These are phyloP conservation scores for Zalophus californianus DNA, from an alignment of 2,797 vertebrate genomes.

Conservation along the genomic window DNA sequence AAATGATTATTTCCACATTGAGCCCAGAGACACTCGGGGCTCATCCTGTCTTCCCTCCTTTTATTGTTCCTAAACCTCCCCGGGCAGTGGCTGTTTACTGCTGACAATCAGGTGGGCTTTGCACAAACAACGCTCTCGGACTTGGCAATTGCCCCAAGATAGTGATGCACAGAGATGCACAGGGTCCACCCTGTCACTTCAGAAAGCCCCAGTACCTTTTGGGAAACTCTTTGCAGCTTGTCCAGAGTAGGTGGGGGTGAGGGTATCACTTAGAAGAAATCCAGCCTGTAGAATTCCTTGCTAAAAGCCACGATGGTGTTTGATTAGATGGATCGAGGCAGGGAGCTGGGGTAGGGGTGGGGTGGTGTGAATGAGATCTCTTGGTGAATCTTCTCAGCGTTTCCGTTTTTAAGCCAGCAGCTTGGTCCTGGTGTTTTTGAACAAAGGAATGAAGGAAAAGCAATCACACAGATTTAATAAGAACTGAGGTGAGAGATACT, in stretches of 20 bases:
- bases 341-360: background rate
- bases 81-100: accelerated
- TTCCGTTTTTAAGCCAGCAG: background rate
- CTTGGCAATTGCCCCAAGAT: background rate
- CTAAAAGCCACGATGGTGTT: background rate
- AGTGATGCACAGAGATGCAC: background rate
- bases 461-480: background rate
- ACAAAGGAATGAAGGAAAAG: background rate
- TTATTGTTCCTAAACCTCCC: slow-evolving; percentile 3
- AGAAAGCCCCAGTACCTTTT: background rate
- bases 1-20: slow-evolving; percentile 84
- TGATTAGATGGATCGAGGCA: background rate
- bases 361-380: background rate
- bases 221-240: background rate
- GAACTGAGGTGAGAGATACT: background rate
- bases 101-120: slow-evolving; percentile 60
- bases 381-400: accelerated
- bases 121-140: background rate
- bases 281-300: background rate
- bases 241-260: background rate
- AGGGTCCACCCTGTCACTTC: accelerated
- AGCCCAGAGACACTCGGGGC: slow-evolving; percentile 58
- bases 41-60: slow-evolving; percentile 52
- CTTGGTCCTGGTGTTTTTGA: background rate
- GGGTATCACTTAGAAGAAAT: background rate